phyloP scores from a whole-genome alignment of 2,888 invertebrate genomes.

The Julus scandinavius region DNA sequence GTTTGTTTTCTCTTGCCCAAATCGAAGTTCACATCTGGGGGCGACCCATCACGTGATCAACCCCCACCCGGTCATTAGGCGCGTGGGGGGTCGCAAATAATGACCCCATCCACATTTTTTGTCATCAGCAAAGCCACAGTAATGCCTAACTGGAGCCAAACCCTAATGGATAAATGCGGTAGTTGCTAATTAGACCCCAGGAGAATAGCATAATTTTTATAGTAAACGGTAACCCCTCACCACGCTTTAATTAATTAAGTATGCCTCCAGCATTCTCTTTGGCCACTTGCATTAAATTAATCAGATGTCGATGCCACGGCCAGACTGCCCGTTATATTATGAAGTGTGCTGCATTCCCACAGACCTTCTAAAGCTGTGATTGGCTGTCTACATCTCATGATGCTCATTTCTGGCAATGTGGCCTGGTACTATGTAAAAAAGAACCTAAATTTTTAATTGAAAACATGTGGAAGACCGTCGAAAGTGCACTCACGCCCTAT shows the following conservation, averaged over 20 bases:
- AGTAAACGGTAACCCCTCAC: slow-evolving; percentile 27
- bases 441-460: neutral
- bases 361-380: neutral
- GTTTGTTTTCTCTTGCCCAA: neutral
- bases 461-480: neutral
- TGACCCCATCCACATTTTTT: neutral
- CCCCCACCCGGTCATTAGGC: neutral
- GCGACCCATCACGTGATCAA: neutral
- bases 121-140: neutral
- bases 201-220: slow-evolving; percentile 10
- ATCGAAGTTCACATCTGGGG: neutral
- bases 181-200: slow-evolving; percentile 10
- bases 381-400: neutral
- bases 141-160: neutral
- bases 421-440: neutral
- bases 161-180: slow-evolving; percentile 20
- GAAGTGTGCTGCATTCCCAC: neutral
- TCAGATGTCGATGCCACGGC: neutral
- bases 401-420: neutral
- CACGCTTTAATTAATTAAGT: slow-evolving; percentile 14
- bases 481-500: neutral
- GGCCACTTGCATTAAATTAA: neutral
- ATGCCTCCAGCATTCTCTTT: neutral
- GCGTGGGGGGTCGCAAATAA: neutral
- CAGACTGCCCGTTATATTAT: neutral